These are phyloP conservation scores for Exaiptasia diaphana DNA, from an alignment of 64 coral and sea anemone genomes.

Conservation along the genomic window DNA sequence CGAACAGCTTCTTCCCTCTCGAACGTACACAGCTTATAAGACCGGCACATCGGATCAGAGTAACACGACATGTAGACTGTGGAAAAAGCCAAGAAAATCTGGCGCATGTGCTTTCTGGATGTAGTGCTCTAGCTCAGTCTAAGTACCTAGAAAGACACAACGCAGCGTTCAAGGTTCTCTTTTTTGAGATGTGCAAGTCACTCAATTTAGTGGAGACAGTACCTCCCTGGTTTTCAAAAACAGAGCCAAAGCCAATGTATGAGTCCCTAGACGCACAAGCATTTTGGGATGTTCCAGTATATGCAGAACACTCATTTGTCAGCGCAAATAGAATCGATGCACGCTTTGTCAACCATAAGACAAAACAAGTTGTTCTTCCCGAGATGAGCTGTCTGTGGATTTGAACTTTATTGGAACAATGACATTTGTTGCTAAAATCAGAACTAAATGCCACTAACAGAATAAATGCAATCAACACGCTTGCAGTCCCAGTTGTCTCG, in stretches of 20 bases:
- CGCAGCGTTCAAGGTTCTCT: constrained; percentile 5
- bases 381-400: background rate
- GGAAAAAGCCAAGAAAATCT: background rate
- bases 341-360: background rate
- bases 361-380: background rate
- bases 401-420: too few relatives aligned
- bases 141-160: constrained; percentile 27
- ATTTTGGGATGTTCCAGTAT: background rate
- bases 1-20: constrained; percentile 3
- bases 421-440: too few relatives aligned
- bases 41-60: background rate
- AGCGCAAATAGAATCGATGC: background rate
- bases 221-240: constrained; percentile 6
- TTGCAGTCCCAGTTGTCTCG: too few relatives aligned
- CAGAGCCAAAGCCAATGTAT: background rate
- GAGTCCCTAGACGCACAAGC: background rate
- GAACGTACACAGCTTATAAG: background rate
- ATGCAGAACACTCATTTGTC: background rate
- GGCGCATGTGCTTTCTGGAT: constrained; percentile 24
- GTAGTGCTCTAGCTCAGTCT: background rate
- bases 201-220: constrained; percentile 7
- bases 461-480: too few relatives aligned
- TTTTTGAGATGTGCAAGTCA: background rate
- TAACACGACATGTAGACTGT: background rate
- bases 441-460: too few relatives aligned